phyloP scores from a whole-genome alignment of 2,113 vertebrate species.

The Planiliza haematocheilus region DNA sequence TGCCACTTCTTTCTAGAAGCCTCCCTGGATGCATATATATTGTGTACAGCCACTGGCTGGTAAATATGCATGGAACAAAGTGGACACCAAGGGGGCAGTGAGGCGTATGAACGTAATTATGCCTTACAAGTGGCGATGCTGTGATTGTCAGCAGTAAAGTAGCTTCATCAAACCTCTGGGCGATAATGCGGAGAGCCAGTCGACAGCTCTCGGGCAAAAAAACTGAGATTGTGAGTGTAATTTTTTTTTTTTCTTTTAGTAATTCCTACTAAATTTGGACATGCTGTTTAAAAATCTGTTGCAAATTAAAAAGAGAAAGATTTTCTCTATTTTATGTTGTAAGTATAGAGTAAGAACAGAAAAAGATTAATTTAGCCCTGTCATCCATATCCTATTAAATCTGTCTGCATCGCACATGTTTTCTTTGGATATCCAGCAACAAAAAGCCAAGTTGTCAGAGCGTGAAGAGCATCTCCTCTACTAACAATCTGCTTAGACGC shows the following conservation, averaged over 20 bases:
- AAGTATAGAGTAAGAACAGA: background rate
- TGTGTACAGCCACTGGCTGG: conserved; percentile 20
- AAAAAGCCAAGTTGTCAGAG: conserved; percentile 27
- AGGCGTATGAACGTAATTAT: conserved; percentile 41
- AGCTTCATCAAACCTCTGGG: conserved; percentile 25
- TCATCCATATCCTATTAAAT: conserved; percentile 6
- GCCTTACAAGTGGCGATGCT: conserved; percentile 18
- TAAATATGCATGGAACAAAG: conserved; percentile 42
- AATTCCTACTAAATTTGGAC: conserved; percentile 3
- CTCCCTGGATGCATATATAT: conserved; percentile 31
- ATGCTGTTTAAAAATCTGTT: conserved; percentile 11
- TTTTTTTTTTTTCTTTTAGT: conserved; percentile 15
- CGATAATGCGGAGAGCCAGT: conserved; percentile 4
- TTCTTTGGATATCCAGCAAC: conserved; percentile 5
- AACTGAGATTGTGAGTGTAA: background rate
- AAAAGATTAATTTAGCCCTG: conserved; percentile 5
- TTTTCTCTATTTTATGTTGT: background rate
- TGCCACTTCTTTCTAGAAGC: conserved; percentile 23
- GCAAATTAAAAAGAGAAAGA: background rate
- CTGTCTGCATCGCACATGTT: background rate
- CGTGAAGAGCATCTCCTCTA: conserved; percentile 22
- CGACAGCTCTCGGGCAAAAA: conserved; percentile 1
- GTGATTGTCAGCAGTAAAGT: conserved; percentile 16
- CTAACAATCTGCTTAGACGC: conserved; percentile 36
- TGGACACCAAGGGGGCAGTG: conserved; percentile 42